Conservation (phyloP, 1,140 invertebrate species). For the Heliconius melpomene region DNA sequence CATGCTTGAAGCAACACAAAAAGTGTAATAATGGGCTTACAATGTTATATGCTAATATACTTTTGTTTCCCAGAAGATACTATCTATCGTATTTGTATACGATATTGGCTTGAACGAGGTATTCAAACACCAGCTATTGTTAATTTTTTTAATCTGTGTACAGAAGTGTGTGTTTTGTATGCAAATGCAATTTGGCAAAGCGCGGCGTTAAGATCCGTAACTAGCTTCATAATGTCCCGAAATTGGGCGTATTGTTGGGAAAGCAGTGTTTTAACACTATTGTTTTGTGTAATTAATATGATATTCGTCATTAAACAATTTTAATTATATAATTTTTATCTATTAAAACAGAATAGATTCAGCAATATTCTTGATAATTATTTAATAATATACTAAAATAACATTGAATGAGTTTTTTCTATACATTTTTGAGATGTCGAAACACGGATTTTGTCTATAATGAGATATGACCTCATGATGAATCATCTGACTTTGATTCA, state of each 20-base stretch:
- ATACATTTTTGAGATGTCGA: not conserved
- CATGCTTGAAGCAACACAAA: not conserved
- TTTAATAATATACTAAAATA: not conserved
- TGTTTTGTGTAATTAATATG: too few species aligned
- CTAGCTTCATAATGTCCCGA: too few species aligned
- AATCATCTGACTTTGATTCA: not conserved
- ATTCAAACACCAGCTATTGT: not conserved
- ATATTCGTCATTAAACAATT: too few species aligned
- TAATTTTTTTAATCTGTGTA: not conserved
- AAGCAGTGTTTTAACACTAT: too few species aligned
- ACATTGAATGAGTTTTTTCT: not conserved
- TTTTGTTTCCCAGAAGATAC: slow-evolving; percentile 7
- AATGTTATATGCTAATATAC: not conserved
- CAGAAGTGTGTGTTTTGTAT: not conserved
- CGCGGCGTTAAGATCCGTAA: too few species aligned
- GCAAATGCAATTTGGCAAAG: not conserved
- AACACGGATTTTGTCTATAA: not conserved
- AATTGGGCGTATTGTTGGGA: too few species aligned
- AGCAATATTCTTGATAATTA: too few species aligned
- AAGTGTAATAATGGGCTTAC: not conserved
- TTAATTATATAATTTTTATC: too few species aligned
- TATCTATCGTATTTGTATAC: not conserved
- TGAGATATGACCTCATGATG: slow-evolving; percentile 3
- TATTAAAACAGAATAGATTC: too few species aligned
- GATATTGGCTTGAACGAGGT: not conserved